Base-by-base conservation (phyloP, 1,140 invertebrate genomes). In the Pentalonia nigronervosa region DNA sequence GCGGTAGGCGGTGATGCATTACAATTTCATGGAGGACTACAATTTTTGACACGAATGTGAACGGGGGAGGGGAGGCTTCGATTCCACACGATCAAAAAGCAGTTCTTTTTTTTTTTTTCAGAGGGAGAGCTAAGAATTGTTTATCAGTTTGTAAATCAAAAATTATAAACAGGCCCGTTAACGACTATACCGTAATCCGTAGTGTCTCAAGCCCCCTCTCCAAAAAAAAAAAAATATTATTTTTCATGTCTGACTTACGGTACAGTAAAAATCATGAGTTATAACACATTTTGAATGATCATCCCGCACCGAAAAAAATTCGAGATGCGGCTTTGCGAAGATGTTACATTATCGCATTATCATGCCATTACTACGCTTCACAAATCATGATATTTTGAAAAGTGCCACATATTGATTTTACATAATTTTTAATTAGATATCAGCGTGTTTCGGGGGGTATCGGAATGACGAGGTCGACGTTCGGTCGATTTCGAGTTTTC, bases 361-460 rank as follows among this genome's bases (percentile, higher is more conserved):
- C 14, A 4, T 30, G 60, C 30, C 14, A n/a, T 67, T 11, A 11
- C 60, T 76, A n/a, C 14, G 14, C 14, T 76, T 76, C 14, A 76
- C 60, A n/a, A 67, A 67, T 67, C 30, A 14, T n/a, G 60, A 67
- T 67, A n/a, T n/a, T 76, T 76, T 76, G 30, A 76, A 11, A 17
- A 30, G 30, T 25, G 4, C 30, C n/a, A 67, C n/a, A 41, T 41
- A 2, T 76, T 76, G 1, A 17, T 76, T 76, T 76, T 14, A n/a
- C n/a, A 76, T 76, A 30, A n/a, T 76, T n/a, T 17, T 11, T 6
- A n/a, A 76, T n/a, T 76, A 76, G 14, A 30, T 30, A 67, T n/a
- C 11, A 9, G 11, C 2, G 0, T 30, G 3, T 67, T 60, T 30
- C 4, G 2, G 0, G 0, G 56, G 25, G 8, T 30, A 9, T 60